Percentiles rank a stretch among this genome's conserved stretches.
Conservation (phyloP, 2,888 invertebrate species). For the Chymomyza procnemis region DNA sequence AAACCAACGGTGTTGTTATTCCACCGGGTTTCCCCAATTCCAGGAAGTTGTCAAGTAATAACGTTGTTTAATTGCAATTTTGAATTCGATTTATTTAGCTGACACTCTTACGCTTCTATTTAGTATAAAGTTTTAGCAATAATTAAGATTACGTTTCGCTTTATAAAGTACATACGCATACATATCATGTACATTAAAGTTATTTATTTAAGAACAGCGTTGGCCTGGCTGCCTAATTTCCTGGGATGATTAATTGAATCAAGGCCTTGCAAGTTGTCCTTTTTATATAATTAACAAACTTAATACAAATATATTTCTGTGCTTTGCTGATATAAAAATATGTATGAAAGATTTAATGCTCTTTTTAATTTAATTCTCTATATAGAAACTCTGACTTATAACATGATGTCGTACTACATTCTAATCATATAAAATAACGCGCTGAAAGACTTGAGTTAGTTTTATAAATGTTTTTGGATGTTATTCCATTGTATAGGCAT, state of each 20-base stretch:
- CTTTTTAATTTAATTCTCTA: conserved; percentile 29
- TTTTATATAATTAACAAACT: conserved; percentile 38
- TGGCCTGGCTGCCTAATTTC: conserved; percentile 16
- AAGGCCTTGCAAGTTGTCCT: neutral
- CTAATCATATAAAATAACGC: conserved; percentile 50
- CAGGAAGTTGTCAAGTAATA: too few species aligned
- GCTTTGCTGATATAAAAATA: conserved; percentile 46
- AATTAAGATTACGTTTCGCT: conserved; percentile 20
- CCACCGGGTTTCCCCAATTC: too few species aligned
- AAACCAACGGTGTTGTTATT: neutral
- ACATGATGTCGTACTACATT: conserved; percentile 49
- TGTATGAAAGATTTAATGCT: conserved; percentile 28
- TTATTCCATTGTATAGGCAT: conserved; percentile 50
- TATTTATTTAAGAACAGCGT: neutral
- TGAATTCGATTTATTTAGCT: conserved; percentile 62
- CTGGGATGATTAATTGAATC: neutral
- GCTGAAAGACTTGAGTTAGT: conserved; percentile 64
- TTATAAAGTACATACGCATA: conserved; percentile 13
- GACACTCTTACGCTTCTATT: conserved; percentile 44
- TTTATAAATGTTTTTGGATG: conserved; percentile 56
- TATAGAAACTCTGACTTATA: conserved; percentile 66
- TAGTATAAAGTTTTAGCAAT: neutral
- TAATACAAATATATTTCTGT: neutral
- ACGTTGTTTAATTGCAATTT: conserved; percentile 45
- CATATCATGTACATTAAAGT: conserved; percentile 10